phyloP scores from a whole-genome alignment of 2,113 vertebrate genomes.

The Cinclus mexicanus region DNA sequence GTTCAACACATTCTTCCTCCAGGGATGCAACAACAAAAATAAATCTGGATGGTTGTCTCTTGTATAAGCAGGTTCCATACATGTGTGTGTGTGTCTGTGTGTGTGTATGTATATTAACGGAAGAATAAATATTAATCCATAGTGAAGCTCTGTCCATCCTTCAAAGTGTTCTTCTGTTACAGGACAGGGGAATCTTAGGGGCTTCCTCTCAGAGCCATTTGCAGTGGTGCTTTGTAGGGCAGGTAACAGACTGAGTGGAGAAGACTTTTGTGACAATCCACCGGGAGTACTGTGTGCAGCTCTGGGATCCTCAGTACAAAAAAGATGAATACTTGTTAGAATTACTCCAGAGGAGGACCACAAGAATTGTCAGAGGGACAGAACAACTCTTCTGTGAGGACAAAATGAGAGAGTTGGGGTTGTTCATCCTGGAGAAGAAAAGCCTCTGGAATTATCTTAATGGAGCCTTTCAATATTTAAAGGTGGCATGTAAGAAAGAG shows the following conservation, averaged over 20 bases:
- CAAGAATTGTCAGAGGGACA: not conserved
- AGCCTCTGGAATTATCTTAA: not conserved
- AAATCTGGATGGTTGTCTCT: not conserved
- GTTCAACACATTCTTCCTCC: not conserved
- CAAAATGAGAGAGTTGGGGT: not conserved
- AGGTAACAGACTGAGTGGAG: not conserved
- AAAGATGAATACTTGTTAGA: not conserved
- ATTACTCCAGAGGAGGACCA: not conserved
- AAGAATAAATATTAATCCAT: not conserved
- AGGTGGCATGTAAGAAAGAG: not conserved
- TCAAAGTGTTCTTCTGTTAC: not conserved
- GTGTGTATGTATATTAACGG: not conserved
- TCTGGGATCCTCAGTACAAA: not conserved
- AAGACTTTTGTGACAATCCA: not conserved
- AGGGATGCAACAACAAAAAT: not conserved
- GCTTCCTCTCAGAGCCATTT: not conserved
- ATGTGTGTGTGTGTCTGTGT: not conserved
- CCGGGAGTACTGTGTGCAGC: not conserved
- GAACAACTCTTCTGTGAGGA: not conserved
- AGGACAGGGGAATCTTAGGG: not conserved
- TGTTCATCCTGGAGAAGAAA: not conserved
- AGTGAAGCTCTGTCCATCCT: not conserved
- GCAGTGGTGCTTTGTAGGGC: not conserved
- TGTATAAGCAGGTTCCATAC: not conserved
- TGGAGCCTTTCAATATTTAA: not conserved